These are phyloP conservation scores for Euzetes globulus DNA, from an alignment of 2,888 invertebrate species.

Conservation along the genomic window DNA sequence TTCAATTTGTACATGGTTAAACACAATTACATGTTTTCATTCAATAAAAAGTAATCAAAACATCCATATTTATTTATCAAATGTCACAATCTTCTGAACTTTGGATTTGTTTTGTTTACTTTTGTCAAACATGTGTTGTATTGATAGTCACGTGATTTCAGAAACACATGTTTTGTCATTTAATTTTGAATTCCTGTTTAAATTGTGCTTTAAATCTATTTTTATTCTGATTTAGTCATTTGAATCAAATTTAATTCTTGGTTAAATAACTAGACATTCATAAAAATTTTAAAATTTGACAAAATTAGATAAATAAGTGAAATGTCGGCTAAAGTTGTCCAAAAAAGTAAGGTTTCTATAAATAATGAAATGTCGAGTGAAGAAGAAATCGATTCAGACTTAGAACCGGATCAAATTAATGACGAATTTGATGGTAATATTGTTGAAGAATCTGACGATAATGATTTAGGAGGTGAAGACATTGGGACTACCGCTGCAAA, in stretches of 20 bases:
- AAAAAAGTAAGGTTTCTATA: conserved; percentile 4
- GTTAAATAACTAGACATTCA: too few relatives aligned
- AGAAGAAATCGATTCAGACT: conserved; percentile 42
- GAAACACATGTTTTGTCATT: conserved; percentile 2
- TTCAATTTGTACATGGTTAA: too few relatives aligned
- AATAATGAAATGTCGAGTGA: not conserved
- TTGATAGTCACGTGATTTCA: conserved; percentile 8
- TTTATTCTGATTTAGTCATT: too few relatives aligned
- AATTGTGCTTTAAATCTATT: not conserved
- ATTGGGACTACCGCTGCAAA: conserved; percentile 49
- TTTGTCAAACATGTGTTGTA: conserved; percentile 21
- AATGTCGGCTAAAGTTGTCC: not conserved
- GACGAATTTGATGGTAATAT: not conserved
- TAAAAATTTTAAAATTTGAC: too few relatives aligned
- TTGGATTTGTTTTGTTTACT: conserved; percentile 16
- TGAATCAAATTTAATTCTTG: too few relatives aligned
- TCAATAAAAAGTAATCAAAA: too few relatives aligned
- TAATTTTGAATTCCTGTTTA: not conserved
- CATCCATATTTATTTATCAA: not conserved
- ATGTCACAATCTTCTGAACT: not conserved
- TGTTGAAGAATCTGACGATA: conserved; percentile 40
- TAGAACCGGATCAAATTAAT: conserved; percentile 46
- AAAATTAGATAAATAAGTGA: not conserved
- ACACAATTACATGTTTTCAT: too few relatives aligned
- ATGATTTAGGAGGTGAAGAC: not conserved